Percentiles rank a stretch among this genome's conserved stretches.
These are phyloP conservation scores for Microcebus jonahi DNA, from an alignment of 2,113 vertebrate species.

Conservation along the genomic window DNA sequence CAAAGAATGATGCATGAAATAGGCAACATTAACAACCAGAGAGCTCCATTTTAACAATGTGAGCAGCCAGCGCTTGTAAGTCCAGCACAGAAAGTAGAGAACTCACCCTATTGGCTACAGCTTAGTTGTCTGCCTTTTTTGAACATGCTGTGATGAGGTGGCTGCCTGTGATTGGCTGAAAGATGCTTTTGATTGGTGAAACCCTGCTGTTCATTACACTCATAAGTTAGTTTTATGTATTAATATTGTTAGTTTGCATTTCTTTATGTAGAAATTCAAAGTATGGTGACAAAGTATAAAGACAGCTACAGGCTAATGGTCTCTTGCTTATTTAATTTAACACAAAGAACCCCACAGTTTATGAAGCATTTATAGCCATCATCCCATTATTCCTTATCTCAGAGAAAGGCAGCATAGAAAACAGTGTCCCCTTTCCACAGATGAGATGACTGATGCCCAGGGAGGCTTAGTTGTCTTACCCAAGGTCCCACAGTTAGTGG, in stretches of 20 bases:
- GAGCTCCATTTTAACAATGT: background rate
- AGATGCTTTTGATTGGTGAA: background rate
- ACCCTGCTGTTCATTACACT: background rate
- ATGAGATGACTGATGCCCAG: background rate
- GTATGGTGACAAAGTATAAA: background rate
- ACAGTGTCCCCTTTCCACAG: background rate
- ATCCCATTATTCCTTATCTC: background rate
- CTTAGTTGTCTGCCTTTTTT: background rate
- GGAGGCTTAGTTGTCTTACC: background rate
- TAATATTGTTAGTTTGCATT: background rate
- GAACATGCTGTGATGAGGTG: background rate
- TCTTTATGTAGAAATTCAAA: background rate
- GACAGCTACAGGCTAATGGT: background rate
- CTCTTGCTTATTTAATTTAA: background rate
- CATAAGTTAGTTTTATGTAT: background rate
- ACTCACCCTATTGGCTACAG: background rate
- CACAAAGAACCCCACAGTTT: background rate
- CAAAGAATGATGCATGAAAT: background rate
- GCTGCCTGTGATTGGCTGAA: background rate
- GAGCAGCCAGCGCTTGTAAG: background rate
- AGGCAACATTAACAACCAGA: background rate
- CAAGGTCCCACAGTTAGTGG: background rate
- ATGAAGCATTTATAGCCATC: background rate
- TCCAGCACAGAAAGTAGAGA: background rate
- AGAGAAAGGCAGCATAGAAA: background rate